Base-by-base conservation (phyloP, 2,888 invertebrate species). In the Catocala sponsa region DNA sequence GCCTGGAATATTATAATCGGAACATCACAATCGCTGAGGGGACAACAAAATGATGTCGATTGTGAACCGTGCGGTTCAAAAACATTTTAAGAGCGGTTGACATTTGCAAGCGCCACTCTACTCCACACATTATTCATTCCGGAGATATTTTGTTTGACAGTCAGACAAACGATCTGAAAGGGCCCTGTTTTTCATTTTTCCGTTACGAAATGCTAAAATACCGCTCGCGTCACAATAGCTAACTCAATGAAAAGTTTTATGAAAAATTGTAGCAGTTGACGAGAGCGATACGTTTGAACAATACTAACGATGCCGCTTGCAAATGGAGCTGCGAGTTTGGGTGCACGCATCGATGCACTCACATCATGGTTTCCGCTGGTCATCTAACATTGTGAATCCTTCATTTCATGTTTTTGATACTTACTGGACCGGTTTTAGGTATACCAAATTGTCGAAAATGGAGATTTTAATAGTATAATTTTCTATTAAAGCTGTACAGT, bases 211-310 rank as follows among this genome's bases (percentile, higher is more conserved):
- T 62, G 41, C 63, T 55, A 59, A 65, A 56, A 55, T 58, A 69
- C 57, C 60, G 47, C 35, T 59, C 65, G 44, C 52, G 44, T 68
- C 58, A 63, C 65, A 70, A 71, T 68, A 55, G 46, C 38, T 43
- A 66, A 65, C 60, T 63, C 61, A 53, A 72, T 74, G 59, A 76
- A 78, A 74, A 70, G 63, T 78, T 82, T 77, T 74, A 63, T 65
- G 63, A 75, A 75, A 72, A 80, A 70, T 62, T 59, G 48, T 54
- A 52, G 32, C 53, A 71, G 64, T 74, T 69, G 50, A 65, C 55
- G 57, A 68, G 56, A 33, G 44, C 59, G 65, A 70, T 59, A 68
- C 10, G 46, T 46, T 46, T 13, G 46, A 46, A 46, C 46, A 46
- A 46, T 65, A 62, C 62, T 79, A 83, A 82, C 76, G 76, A 74